Base-by-base conservation (phyloP, 1,140 invertebrate genomes). In the Dendroctonus ponderosae region DNA sequence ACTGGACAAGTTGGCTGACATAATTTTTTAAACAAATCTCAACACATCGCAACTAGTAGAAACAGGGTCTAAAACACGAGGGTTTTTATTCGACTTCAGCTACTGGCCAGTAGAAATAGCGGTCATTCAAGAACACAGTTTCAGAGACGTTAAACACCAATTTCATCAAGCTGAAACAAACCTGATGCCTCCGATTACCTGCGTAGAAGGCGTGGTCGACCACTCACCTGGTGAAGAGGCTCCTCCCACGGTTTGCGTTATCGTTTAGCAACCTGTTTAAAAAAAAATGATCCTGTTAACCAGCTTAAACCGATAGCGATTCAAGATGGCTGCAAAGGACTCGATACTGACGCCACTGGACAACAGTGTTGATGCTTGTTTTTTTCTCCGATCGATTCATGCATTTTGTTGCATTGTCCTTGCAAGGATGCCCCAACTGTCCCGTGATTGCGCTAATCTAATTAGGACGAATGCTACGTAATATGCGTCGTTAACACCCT, bases 201-300 rank as follows among this genome's bases (percentile, higher is more conserved):
- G 56, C 38, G 54, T 57, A 51, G 39, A 9, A 40, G 63, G 63
- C 54, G 63, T 66, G 63, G 63, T 41, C 63, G 7, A 14, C 6
- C 7, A n/a, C 54, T 66, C 63, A 66, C 63, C 63, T 58, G 63
- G 63, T 54, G 54, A 11, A 6, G 37, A 39, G 44, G 56, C 54
- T 57, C 63, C 63, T 42, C 63, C 63, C 51, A 66, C 54, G 63
- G 49, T 41, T 48, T 7, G 39, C 44, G 54, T 66, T 58, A 66
- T 66, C 54, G 53, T 59, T 69, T 65, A 67, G 61, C 69, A 72
- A 76, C 71, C 73, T 72, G 72, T 75, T 75, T 70, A 69, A 59
- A 71, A 75, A 75, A 75, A 75, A 75, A 71, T 72, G 56, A 62
- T 67, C 72, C 60, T 76, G 72, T 74, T 74, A 75, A 76, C 72